A percentile compares a stretch with the other conserved stretches of the same genome.
phyloP scores from a whole-genome alignment of 2,113 vertebrate genomes.

The Mugil cephalus region DNA sequence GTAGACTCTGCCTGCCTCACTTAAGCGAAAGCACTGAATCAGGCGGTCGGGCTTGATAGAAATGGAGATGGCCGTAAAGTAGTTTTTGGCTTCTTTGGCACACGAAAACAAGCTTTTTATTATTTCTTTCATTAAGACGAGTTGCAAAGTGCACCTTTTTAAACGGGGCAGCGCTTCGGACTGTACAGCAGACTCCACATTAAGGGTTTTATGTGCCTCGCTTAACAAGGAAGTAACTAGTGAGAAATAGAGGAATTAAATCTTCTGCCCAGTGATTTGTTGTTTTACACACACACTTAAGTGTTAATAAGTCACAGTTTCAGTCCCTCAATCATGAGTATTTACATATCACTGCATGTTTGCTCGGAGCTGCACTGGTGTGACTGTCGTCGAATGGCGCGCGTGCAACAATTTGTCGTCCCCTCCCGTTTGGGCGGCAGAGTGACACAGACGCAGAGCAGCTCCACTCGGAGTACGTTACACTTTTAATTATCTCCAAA shows the following conservation, averaged over 20 bases:
- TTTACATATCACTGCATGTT: slow-evolving; percentile 39
- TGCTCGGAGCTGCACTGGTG: slow-evolving; percentile 10
- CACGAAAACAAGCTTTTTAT: too few relatives aligned
- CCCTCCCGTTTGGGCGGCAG: neutral
- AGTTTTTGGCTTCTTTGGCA: neutral
- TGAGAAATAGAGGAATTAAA: slow-evolving; percentile 13
- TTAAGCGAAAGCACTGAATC: neutral
- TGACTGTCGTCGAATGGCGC: slow-evolving; percentile 13
- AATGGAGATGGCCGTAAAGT: too few relatives aligned
- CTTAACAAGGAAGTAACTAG: slow-evolving; percentile 27
- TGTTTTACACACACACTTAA: neutral
- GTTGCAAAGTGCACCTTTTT: neutral
- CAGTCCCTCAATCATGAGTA: neutral
- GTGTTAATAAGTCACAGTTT: neutral
- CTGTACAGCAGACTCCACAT: neutral
- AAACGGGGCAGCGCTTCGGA: neutral
- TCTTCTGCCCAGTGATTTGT: neutral
- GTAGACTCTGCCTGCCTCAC: neutral
- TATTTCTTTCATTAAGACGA: neutral
- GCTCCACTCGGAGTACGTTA: neutral
- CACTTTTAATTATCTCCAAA: neutral
- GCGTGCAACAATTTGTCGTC: slow-evolving; percentile 16
- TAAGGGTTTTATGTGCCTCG: neutral
- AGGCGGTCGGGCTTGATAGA: neutral
- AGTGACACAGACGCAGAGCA: slow-evolving; percentile 6